phyloP scores from a whole-genome alignment of 1,140 invertebrate species.

The Pogonus chalceus region DNA sequence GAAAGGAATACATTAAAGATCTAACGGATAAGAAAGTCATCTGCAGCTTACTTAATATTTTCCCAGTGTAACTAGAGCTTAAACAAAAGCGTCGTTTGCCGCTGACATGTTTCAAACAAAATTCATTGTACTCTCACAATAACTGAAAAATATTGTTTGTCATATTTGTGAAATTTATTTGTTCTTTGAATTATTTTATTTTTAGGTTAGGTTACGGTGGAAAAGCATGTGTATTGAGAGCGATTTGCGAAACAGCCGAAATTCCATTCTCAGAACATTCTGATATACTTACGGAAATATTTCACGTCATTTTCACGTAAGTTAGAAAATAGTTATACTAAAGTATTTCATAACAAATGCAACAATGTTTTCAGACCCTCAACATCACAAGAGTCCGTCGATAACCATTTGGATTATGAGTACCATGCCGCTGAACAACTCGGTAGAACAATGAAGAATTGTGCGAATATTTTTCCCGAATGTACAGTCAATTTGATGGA shows the following conservation, averaged over 20 bases:
- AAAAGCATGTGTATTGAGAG: neutral
- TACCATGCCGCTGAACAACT: slow-evolving; percentile 57
- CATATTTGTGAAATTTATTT: no score
- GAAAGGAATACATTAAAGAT: no score
- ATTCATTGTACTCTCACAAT: no score
- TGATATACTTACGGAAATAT: slow-evolving; percentile 1
- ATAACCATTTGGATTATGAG: slow-evolving; percentile 53
- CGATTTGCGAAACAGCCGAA: slow-evolving; percentile 6
- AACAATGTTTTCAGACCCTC: slow-evolving; percentile 45
- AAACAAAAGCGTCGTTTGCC: no score
- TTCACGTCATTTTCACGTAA: slow-evolving; percentile 1
- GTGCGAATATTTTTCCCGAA: slow-evolving; percentile 49
- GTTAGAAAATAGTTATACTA: neutral
- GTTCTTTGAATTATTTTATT: no score
- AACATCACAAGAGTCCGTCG: slow-evolving; percentile 47
- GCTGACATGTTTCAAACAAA: no score
- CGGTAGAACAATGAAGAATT: slow-evolving; percentile 42
- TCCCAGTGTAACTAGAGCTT: no score
- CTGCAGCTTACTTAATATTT: no score
- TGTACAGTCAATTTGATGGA: slow-evolving; percentile 50
- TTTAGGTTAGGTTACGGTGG: neutral
- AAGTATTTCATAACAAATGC: neutral
- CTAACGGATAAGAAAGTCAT: no score
- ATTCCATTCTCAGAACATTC: neutral
- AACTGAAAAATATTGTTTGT: no score